These are phyloP conservation scores for Bacillus rossius DNA, from an alignment of 1,140 invertebrate species.

Conservation along the genomic window DNA sequence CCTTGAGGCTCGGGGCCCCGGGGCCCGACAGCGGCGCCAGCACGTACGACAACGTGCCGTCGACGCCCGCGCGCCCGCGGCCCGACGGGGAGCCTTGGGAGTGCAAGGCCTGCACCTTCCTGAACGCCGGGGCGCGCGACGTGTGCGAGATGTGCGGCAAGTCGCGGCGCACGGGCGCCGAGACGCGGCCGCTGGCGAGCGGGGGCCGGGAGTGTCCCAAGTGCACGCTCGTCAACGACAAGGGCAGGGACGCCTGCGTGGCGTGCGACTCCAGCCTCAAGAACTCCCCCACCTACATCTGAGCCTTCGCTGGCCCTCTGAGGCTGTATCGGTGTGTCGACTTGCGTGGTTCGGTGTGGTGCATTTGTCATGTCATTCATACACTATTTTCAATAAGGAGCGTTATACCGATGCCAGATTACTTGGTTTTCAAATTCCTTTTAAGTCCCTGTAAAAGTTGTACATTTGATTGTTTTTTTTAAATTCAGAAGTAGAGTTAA, in stretches of 20 bases:
- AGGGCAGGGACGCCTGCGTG: conserved; percentile 56
- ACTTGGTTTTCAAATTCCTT: no score
- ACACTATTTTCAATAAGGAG: no score
- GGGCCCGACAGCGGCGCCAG: conserved; percentile 5
- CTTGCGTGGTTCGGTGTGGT: no score
- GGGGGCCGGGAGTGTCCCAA: conserved; percentile 68
- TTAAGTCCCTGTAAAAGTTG: no score
- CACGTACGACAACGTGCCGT: conserved; percentile 17
- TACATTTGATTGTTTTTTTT: no score
- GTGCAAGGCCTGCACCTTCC: conserved; percentile 64
- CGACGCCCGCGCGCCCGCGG: conserved; percentile 1
- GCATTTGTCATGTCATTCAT: no score
- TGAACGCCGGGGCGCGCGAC: conserved; percentile 49
- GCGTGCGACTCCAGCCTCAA: conserved; percentile 62
- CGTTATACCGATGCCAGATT: no score
- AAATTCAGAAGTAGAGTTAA: no score
- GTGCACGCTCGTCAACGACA: conserved; percentile 75
- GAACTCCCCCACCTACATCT: conserved; percentile 73
- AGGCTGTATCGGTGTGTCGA: no score
- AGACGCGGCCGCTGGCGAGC: conserved; percentile 58
- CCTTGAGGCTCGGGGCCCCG: conserved; percentile 40
- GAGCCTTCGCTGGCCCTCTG: no score
- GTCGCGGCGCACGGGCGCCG: conserved; percentile 50
- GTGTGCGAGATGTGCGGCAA: conserved; percentile 78
- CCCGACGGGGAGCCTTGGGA: conserved; percentile 47